Base-by-base conservation (phyloP, 2,797 vertebrate genomes). In the Molothrus aeneus region DNA sequence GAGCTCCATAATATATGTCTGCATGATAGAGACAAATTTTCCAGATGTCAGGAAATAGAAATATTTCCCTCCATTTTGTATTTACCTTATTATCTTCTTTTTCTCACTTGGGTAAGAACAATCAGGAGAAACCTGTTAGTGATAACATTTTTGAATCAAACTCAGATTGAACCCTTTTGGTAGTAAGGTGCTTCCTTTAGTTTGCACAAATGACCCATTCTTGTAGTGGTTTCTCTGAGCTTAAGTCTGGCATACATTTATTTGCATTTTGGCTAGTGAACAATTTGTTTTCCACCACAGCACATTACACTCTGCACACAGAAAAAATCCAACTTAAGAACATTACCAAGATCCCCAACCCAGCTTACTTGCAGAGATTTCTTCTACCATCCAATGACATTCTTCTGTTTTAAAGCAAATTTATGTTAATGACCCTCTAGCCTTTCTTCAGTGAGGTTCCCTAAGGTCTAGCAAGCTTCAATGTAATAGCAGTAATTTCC, bases 321-420 rank as follows among this genome's bases (percentile, higher is more conserved):
- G 18, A 36, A 24, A 11, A 26, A 25, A 2, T 0, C 1, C 4
- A 56, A 25, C 6, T 15, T 48, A 43, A n/a, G 24, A 57, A 13
- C 6, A n/a, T 10, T 36, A 40, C 3, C 53, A 56, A 13, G n/a
- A 14, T n/a, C 7, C 13, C 9, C 31, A 68, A 8, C 0, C 1
- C 7, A 57, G 8, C 3, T 80, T 19, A 43, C 8, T 75, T 43
- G 6, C 16, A 78, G 53, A 42, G 6, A 31, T 16, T 40, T 59
- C 3, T 86, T 91, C 31, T 88, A 19, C 17, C 1, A 1, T 21
- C 8, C 7, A 75, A 60, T 57, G 8, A 47, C 11, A 50, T 0
- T 64, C 5, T 71, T 66, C 28, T 51, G 7, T 36, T 92, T 91
- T 51, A 50, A 61, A 66, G 11, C 4, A 5, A 69, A 79, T 38